These are phyloP conservation scores for Florisuga fusca DNA, from an alignment of 2,797 vertebrate genomes.

Conservation along the genomic window DNA sequence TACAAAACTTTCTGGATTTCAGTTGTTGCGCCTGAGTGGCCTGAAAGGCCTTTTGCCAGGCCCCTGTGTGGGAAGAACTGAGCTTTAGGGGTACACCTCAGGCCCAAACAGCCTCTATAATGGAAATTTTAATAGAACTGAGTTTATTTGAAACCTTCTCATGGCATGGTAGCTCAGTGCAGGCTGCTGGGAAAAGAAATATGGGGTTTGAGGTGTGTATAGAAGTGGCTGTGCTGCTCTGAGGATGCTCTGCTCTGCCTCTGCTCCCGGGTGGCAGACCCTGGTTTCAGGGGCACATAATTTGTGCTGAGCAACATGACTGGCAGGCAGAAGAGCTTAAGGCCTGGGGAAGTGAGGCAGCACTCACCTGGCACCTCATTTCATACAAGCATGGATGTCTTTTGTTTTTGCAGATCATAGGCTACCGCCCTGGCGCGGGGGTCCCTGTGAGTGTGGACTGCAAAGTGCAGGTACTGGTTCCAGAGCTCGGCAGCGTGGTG, in stretches of 20 bases:
- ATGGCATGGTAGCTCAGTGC: neutral
- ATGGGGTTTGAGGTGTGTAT: neutral
- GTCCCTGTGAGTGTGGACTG: slow-evolving; percentile 90
- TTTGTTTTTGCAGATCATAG: slow-evolving; percentile 87
- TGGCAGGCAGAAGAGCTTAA: neutral
- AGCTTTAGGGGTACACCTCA: neutral
- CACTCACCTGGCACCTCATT: rapidly evolving
- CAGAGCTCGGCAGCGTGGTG: rapidly evolving
- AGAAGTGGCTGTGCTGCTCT: neutral
- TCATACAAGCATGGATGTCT: neutral
- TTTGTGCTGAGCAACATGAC: neutral
- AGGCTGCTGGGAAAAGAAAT: neutral
- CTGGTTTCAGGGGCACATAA: neutral
- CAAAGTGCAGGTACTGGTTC: slow-evolving; percentile 87
- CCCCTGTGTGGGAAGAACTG: neutral
- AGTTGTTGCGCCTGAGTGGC: neutral
- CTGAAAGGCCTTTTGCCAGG: neutral
- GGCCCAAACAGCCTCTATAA: neutral
- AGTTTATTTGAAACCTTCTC: neutral
- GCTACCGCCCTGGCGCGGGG: slow-evolving; percentile 92
- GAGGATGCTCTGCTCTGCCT: neutral
- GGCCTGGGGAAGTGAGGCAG: neutral
- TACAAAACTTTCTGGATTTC: neutral
- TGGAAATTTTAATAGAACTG: neutral
- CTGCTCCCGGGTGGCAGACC: neutral